Conservation (phyloP, 2,113 vertebrate species). For the Poeciliopsis prolifica region DNA sequence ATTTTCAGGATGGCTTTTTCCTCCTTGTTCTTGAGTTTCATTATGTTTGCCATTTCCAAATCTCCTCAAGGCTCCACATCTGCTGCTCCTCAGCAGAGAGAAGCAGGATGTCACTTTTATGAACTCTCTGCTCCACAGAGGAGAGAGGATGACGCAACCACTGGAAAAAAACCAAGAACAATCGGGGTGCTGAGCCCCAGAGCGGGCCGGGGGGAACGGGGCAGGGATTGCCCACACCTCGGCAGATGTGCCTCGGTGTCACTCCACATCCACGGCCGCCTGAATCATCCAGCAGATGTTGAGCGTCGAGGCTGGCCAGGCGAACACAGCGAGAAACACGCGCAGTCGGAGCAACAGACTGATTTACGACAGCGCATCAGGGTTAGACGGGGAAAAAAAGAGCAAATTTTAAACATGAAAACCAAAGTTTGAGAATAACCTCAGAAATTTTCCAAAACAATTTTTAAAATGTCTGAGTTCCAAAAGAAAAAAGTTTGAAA, state of each 20-base stretch:
- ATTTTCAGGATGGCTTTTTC: constrained; percentile 16
- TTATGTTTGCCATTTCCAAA: constrained; percentile 73
- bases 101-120: constrained; percentile 72
- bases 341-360: constrained; percentile 31
- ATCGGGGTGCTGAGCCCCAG: constrained; percentile 54
- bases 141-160: constrained; percentile 68
- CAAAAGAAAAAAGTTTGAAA: too few relatives aligned
- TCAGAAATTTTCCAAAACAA: too few relatives aligned
- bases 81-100: constrained; percentile 63
- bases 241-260: constrained; percentile 77
- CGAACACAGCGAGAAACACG: constrained; percentile 43
- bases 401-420: too few relatives aligned
- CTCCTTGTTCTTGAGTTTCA: constrained; percentile 70
- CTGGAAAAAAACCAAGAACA: constrained; percentile 49
- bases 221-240: constrained; percentile 58
- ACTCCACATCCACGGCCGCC: constrained; percentile 65
- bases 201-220: constrained; percentile 55
- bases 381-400: too few relatives aligned
- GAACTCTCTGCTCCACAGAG: constrained; percentile 55
- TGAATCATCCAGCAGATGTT: constrained; percentile 82
- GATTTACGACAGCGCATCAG: constrained; percentile 22
- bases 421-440: too few relatives aligned
- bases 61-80: constrained; percentile 72
- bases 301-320: constrained; percentile 69
- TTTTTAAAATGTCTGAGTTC: too few relatives aligned